phyloP scores from a whole-genome alignment of 64 coral and sea anemone genomes.

The Cladopsammia gracilis region DNA sequence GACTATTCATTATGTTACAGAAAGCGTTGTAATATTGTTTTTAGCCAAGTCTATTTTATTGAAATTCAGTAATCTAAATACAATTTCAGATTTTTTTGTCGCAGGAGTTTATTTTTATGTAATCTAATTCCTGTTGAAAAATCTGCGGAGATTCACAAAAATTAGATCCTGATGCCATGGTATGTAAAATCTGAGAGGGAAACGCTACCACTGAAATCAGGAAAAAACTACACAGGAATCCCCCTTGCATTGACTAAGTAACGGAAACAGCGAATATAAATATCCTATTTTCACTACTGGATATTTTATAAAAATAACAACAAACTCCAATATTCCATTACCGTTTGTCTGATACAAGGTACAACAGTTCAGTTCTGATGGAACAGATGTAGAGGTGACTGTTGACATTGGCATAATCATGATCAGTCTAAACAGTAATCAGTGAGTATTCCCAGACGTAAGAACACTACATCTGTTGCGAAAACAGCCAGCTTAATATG shows the following conservation, averaged over 20 bases:
- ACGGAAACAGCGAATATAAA: neutral
- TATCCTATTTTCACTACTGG: neutral
- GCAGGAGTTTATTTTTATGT: too few relatives aligned
- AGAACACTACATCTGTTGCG: neutral
- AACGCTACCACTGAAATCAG: too few relatives aligned
- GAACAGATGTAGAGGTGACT: neutral
- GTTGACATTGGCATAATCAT: too few relatives aligned
- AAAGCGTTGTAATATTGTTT: too few relatives aligned
- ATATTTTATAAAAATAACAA: neutral
- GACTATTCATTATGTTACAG: too few relatives aligned
- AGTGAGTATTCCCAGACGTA: neutral
- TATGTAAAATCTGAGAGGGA: too few relatives aligned
- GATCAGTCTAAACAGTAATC: neutral
- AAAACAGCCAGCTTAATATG: neutral
- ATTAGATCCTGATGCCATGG: too few relatives aligned
- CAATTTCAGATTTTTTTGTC: too few relatives aligned
- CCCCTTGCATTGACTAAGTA: neutral
- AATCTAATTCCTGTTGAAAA: too few relatives aligned
- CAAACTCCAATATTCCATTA: neutral
- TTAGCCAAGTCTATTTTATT: too few relatives aligned
- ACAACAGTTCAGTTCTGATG: neutral
- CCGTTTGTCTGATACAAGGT: neutral
- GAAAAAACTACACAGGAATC: neutral
- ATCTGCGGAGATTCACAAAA: too few relatives aligned
- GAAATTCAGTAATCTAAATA: too few relatives aligned